Base-by-base conservation (phyloP, 2,888 invertebrate genomes). In the Hemicrepidius hirtus region DNA sequence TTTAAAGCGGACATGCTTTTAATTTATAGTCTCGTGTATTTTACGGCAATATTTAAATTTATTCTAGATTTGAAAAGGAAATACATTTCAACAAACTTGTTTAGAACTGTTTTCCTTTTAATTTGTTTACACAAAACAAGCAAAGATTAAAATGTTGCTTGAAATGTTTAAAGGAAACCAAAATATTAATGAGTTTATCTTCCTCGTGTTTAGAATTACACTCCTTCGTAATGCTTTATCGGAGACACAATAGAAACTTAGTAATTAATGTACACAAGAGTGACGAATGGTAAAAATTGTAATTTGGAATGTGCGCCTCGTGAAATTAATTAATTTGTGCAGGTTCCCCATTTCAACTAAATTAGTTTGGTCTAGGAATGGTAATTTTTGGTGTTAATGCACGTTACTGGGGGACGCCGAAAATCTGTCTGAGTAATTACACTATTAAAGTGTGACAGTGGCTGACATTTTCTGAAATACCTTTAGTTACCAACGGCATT, bases 371-470 rank as follows among this genome's bases (percentile, higher is more conserved):
- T 37, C 35, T 57, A 57, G 32, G 20, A 35, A 57, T 37, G 55
- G 32, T 37, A 57, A 57, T 18, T 57, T 37, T 37, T 57, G 35
- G 37, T 16, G 35, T 9, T 24, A 53, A 53, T 28, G 32, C 7
- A 9, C 24, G 24, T 32, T 13, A 32, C 12, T n/a, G 18, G 10
- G 55, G 24, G 50, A 50, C 35, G 35, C 18, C 35, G 9, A 21
- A 50, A 37, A 37, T 37, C 55, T 57, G 35, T 20, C 35, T 37
- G 35, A 57, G 35, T 57, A 57, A 57, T 57, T 21, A 57, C 55
- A 10, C 55, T n/a, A 57, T 57, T 57, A 57, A 37, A 35, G 55
- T 57, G 28, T 57, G 55, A 57, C 55, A 57, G 10, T 18, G 35
- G 32, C 16, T 57, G 55, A 57, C 32, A 35, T 57, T 57, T 57